Evolutionary conservation across 2,797 vertebrate genomes (phyloP).

Genomic region (Neopelma chrysocephalum): DNA sequence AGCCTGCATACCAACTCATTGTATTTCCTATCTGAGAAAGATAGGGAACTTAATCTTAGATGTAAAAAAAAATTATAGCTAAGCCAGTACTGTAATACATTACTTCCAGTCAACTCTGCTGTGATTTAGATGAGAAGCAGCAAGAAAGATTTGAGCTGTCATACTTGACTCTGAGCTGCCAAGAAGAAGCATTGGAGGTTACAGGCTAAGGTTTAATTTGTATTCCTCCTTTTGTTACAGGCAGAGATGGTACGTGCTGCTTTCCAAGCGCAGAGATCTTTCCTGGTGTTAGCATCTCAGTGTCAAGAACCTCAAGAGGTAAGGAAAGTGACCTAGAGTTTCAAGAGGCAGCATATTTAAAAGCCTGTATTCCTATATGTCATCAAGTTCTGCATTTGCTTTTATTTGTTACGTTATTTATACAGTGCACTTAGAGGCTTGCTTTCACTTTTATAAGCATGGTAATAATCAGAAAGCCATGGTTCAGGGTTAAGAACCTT

Average conservation of each 20-base stretch:
- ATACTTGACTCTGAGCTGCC: constrained; percentile 45
- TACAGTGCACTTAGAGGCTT: neutral
- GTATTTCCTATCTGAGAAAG: neutral
- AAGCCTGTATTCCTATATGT: neutral
- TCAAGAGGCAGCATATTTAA: neutral
- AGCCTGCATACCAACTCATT: neutral
- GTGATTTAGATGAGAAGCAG: constrained; percentile 31
- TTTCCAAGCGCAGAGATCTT: constrained; percentile 87
- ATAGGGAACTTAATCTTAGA: neutral
- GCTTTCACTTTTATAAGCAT: neutral
- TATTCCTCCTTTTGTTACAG: constrained; percentile 72
- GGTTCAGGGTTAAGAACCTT: neutral
- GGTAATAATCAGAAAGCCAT: neutral
- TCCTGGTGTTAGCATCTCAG: constrained; percentile 86
- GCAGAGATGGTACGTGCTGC: constrained; percentile 91
- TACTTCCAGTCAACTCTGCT: constrained; percentile 9
- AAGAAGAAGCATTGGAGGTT: neutral
- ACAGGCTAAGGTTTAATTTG: constrained; percentile 20
- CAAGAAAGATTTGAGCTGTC: constrained; percentile 29
- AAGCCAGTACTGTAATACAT: neutral
- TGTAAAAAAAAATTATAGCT: neutral
- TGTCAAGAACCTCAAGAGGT: constrained; percentile 93
- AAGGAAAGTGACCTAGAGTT: constrained; percentile 47
- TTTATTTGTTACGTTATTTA: neutral
- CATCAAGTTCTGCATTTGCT: neutral